phyloP scores from a whole-genome alignment of 2,797 vertebrate genomes.

The Potorous gilbertii region DNA sequence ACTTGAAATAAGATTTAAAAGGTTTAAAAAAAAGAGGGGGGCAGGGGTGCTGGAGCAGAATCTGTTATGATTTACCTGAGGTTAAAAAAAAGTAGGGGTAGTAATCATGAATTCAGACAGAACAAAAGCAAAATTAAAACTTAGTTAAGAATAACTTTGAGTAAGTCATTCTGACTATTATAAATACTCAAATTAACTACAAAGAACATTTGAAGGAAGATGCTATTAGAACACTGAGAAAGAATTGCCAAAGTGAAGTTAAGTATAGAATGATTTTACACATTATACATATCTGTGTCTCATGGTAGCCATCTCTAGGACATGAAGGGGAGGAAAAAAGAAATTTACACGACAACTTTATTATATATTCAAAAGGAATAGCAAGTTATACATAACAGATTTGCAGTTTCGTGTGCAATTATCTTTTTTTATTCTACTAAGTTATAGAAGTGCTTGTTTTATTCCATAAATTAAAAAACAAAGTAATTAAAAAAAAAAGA shows the following conservation, averaged over 20 bases:
- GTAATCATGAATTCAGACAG: not conserved
- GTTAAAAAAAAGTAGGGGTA: not conserved
- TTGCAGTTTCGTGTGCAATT: not conserved
- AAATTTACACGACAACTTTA: not conserved
- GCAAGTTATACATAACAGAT: not conserved
- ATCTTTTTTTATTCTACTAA: not conserved
- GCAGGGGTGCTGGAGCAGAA: not conserved
- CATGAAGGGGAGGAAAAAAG: too few species aligned
- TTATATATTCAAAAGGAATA: not conserved
- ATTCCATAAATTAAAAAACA: too few species aligned
- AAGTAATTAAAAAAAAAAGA: too few species aligned
- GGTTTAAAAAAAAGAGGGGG: not conserved
- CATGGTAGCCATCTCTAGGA: not conserved
- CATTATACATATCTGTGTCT: not conserved
- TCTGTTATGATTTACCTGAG: not conserved
- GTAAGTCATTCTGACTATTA: too few species aligned
- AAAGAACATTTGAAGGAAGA: not conserved
- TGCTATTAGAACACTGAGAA: not conserved
- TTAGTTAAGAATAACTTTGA: not conserved
- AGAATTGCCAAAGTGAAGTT: not conserved
- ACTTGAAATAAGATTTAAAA: not conserved
- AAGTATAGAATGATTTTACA: not conserved
- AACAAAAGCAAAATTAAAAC: not conserved
- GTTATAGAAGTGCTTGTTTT: not conserved
- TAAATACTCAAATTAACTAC: not conserved